These are phyloP conservation scores for Resseliella maxima DNA, from an alignment of 2,888 invertebrate species.

Conservation along the genomic window DNA sequence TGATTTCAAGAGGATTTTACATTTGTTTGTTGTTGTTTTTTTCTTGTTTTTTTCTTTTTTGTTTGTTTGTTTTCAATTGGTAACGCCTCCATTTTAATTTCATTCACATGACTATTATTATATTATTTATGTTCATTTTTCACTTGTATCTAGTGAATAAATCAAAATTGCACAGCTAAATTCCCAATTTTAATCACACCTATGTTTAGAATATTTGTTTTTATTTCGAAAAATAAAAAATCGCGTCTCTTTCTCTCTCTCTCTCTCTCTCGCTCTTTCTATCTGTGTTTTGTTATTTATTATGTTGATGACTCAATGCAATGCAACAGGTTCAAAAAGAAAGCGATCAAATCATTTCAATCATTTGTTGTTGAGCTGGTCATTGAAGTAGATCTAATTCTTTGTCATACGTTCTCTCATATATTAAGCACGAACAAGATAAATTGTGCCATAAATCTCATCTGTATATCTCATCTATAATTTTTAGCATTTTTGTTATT, in stretches of 20 bases:
- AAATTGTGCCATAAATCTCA: too few relatives aligned
- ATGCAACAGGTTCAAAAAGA: background rate
- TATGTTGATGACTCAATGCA: background rate
- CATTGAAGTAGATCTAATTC: constrained; percentile 23
- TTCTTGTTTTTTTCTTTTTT: background rate
- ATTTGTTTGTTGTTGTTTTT: background rate
- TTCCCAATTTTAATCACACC: too few relatives aligned
- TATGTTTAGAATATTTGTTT: background rate
- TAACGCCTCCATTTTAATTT: background rate
- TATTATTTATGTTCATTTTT: background rate
- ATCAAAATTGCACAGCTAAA: background rate
- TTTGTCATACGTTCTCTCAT: background rate
- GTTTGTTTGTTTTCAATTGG: too few relatives aligned
- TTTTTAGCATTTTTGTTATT: too few relatives aligned
- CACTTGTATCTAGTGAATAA: background rate
- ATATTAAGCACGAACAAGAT: too few relatives aligned
- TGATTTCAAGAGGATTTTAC: constrained; percentile 29
- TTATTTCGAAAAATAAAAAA: background rate
- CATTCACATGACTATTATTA: background rate
- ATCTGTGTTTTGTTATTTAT: background rate
- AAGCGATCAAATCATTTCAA: constrained; percentile 34
- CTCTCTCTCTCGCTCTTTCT: too few relatives aligned
- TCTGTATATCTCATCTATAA: background rate
- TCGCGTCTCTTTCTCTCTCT: background rate
- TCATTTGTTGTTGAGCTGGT: constrained; percentile 31